Conservation (phyloP, 1,140 invertebrate genomes). For the Trichomalopsis sarcophagae region DNA sequence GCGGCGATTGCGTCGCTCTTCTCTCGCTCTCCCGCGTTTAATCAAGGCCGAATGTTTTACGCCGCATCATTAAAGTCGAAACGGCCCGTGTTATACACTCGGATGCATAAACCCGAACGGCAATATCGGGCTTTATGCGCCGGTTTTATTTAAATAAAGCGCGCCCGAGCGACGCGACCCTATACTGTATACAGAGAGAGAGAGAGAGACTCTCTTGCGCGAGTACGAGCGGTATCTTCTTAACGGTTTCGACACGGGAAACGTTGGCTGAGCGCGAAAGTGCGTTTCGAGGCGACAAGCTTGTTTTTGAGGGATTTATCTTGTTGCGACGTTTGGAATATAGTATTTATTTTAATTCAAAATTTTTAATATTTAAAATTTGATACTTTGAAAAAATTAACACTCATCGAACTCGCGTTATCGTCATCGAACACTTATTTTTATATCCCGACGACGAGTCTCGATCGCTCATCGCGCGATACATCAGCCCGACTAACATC, state of each 20-base stretch:
- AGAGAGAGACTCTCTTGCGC: background rate
- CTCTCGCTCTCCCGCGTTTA: slow-evolving; percentile 64
- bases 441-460: too few species aligned
- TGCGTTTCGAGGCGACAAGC: background rate
- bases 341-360: too few species aligned
- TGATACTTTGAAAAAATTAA: too few species aligned
- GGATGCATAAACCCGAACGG: slow-evolving; percentile 73
- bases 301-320: background rate
- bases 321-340: too few species aligned
- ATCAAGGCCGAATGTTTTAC: slow-evolving; percentile 74
- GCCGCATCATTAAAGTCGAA: slow-evolving; percentile 72
- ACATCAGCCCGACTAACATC: background rate
- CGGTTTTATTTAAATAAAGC: slow-evolving; percentile 74
- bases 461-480: background rate
- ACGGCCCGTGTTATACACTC: slow-evolving; percentile 72
- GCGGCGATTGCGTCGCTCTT: slow-evolving; percentile 16
- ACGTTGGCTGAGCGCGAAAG: background rate
- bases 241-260: background rate
- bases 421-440: too few species aligned
- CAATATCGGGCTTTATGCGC: slow-evolving; percentile 72
- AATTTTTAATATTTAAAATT: too few species aligned
- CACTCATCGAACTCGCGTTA: too few species aligned
- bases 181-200: background rate
- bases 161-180: slow-evolving; percentile 51
- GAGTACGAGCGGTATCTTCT: background rate